A percentile compares a stretch with the other conserved stretches of the same genome.
phyloP scores from a whole-genome alignment of 2,888 invertebrate genomes.

The Troides helena region DNA sequence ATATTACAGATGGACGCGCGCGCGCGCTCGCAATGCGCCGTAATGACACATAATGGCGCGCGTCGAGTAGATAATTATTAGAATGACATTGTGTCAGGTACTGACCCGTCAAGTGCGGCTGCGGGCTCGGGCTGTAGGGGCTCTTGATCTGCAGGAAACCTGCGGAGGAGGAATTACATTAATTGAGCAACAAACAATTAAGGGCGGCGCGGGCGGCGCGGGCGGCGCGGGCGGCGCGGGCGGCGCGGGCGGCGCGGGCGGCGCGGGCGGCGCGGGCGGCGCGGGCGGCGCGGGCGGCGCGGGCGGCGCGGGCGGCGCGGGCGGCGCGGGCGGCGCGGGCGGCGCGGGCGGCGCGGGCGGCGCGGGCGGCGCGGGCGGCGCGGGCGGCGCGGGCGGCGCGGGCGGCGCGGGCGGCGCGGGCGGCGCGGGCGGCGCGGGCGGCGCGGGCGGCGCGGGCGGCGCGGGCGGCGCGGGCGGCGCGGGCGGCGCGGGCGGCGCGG shows the following conservation, averaged over 20 bases:
- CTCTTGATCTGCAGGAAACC: slow-evolving; percentile 85
- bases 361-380: too few relatives aligned
- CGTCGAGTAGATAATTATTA: slow-evolving; percentile 30
- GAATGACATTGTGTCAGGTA: slow-evolving; percentile 30
- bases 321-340: too few relatives aligned
- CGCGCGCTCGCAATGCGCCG: not conserved
- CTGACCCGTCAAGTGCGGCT: slow-evolving; percentile 82
- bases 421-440: too few relatives aligned
- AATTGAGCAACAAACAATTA: slow-evolving; percentile 57
- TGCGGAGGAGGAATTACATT: slow-evolving; percentile 63
- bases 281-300: too few relatives aligned
- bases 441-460: too few relatives aligned
- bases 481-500: too few relatives aligned
- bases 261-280: too few relatives aligned
- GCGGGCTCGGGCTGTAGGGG: slow-evolving; percentile 81
- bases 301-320: too few relatives aligned
- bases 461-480: too few relatives aligned
- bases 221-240: too few relatives aligned
- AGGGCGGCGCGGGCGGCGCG: slow-evolving; percentile 31
- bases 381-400: not conserved
- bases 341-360: not conserved
- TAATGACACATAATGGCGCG: slow-evolving; percentile 1
- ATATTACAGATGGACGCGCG: slow-evolving; percentile 6
- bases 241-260: too few relatives aligned
- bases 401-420: slow-evolving; percentile 2